These are phyloP conservation scores for Chrysopa pallens DNA, from an alignment of 1,140 invertebrate genomes.

Conservation along the genomic window DNA sequence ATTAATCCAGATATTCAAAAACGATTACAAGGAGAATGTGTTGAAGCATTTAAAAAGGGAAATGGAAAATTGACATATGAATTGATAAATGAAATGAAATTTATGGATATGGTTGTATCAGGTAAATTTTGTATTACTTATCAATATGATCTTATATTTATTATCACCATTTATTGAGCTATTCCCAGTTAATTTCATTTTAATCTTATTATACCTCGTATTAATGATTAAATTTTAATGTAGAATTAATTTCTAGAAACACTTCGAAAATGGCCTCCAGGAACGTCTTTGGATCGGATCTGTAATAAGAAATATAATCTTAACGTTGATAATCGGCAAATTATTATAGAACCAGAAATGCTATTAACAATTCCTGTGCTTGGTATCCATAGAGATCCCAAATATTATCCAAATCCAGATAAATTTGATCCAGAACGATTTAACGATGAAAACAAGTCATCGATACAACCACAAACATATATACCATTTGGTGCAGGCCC, in stretches of 20 bases:
- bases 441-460: slow-evolving; percentile 29
- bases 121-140: neutral
- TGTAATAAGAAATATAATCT: slow-evolving; percentile 15
- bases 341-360: slow-evolving; percentile 15
- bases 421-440: slow-evolving; percentile 39
- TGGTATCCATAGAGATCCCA: slow-evolving; percentile 32
- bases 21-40: slow-evolving; percentile 32
- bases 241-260: slow-evolving; percentile 19
- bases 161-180: neutral
- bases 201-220: too few relatives aligned
- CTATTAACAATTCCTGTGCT: slow-evolving; percentile 26
- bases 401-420: slow-evolving; percentile 30
- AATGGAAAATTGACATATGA: slow-evolving; percentile 23
- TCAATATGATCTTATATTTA: neutral
- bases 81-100: slow-evolving; percentile 25
- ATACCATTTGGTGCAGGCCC: slow-evolving; percentile 44
- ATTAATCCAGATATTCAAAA: slow-evolving; percentile 36
- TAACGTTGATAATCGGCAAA: neutral
- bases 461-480: slow-evolving; percentile 30
- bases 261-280: slow-evolving; percentile 25
- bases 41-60: slow-evolving; percentile 12
- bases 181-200: too few relatives aligned
- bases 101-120: slow-evolving; percentile 27
- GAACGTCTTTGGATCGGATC: slow-evolving; percentile 15
- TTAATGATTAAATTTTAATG: neutral